A percentile compares a stretch with the other conserved stretches of the same genome.
These are phyloP conservation scores for Anoplius nigerrimus DNA, from an alignment of 2,888 invertebrate genomes.

Conservation along the genomic window DNA sequence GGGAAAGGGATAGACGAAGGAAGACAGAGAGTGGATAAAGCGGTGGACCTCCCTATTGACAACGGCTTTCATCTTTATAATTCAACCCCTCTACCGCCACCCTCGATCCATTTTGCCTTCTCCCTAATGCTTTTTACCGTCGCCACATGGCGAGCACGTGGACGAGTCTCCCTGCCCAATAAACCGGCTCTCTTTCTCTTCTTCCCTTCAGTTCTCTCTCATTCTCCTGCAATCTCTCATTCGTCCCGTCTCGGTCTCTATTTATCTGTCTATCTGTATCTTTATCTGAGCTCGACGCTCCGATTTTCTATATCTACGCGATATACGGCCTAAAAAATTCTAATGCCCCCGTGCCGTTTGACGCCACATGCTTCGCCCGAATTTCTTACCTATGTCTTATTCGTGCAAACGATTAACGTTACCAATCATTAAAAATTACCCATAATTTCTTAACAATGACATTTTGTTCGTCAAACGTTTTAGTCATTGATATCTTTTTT, in stretches of 20 bases:
- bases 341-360: too few relatives aligned
- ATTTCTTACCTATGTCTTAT: too few relatives aligned
- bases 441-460: too few relatives aligned
- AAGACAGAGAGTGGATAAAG: conserved; percentile 39
- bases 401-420: too few relatives aligned
- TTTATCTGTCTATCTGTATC: conserved; percentile 15
- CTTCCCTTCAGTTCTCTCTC: conserved; percentile 1
- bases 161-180: background rate
- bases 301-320: too few relatives aligned
- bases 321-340: too few relatives aligned
- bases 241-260: background rate
- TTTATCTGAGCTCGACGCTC: too few relatives aligned
- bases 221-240: conserved; percentile 21
- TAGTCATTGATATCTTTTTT: too few relatives aligned
- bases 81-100: conserved; percentile 68
- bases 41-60: conserved; percentile 69
- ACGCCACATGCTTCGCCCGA: too few relatives aligned
- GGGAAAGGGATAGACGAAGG: conserved; percentile 7
- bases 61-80: conserved; percentile 72
- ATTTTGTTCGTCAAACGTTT: too few relatives aligned
- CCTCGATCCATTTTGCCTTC: conserved; percentile 69
- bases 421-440: too few relatives aligned
- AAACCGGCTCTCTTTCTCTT: background rate
- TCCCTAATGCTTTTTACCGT: conserved; percentile 68
- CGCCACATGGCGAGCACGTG: conserved; percentile 46